Evolutionary conservation across 2,113 vertebrate genomes (phyloP).

Genomic region (Struthio camelus): DNA sequence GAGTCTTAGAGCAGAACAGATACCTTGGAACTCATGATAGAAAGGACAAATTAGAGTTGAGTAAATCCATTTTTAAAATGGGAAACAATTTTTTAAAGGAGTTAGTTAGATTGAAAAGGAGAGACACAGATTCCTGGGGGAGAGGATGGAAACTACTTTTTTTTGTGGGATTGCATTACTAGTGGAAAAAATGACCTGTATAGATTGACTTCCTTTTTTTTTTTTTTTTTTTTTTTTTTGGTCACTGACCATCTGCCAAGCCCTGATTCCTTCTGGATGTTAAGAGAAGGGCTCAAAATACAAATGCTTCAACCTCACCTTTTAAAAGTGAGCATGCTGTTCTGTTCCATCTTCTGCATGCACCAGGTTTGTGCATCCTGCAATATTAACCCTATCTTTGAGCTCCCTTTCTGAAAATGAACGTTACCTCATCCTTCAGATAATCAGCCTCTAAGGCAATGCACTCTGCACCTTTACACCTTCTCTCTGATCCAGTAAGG

Average conservation of each 20-base stretch:
- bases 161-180: not conserved
- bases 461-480: not conserved
- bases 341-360: not conserved
- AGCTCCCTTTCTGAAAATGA: not conserved
- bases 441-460: not conserved
- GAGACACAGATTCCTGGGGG: slow-evolving; percentile 1
- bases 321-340: not conserved
- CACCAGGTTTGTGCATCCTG: not conserved
- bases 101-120: not conserved
- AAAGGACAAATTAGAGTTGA: not conserved
- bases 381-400: not conserved
- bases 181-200: slow-evolving; percentile 51
- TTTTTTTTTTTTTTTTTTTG: slow-evolving; percentile 18
- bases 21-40: not conserved
- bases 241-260: slow-evolving; percentile 44
- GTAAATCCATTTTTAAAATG: not conserved
- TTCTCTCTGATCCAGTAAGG: not conserved
- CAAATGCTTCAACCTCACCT: not conserved
- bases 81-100: not conserved
- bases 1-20: not conserved
- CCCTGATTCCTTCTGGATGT: not conserved
- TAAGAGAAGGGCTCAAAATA: not conserved
- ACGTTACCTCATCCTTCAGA: fast-evolving
- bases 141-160: not conserved
- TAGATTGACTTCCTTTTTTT: slow-evolving; percentile 5